phyloP scores from a whole-genome alignment of 2,113 vertebrate genomes.

The Chrysemys picta region DNA sequence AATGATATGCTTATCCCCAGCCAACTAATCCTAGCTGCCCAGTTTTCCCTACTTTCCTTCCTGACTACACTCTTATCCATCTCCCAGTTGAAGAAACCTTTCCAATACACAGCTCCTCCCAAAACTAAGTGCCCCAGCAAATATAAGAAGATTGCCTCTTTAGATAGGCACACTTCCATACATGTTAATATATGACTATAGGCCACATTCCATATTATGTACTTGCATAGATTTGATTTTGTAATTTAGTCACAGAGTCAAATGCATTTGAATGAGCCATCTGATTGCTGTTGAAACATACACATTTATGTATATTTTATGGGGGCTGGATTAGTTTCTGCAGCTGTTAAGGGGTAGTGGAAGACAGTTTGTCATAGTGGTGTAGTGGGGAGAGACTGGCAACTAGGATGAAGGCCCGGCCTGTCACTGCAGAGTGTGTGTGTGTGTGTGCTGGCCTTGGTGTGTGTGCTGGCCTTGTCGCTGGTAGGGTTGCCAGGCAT shows the following conservation, averaged over 20 bases:
- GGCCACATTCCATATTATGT: neutral
- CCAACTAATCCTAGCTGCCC: neutral
- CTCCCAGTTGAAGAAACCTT: neutral
- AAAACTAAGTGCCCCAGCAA: neutral
- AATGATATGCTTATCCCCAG: neutral
- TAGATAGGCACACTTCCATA: neutral
- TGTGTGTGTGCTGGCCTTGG: neutral
- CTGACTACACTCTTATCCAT: neutral
- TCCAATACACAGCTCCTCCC: neutral
- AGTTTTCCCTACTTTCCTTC: neutral
- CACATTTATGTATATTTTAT: neutral
- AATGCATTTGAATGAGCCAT: neutral
- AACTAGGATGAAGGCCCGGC: slow-evolving; percentile 10
- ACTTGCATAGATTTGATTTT: neutral
- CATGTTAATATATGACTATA: neutral
- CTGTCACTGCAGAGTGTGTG: neutral
- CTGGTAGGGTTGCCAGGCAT: neutral
- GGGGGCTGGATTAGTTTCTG: neutral
- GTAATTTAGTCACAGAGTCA: neutral
- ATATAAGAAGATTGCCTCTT: neutral
- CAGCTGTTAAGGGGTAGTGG: neutral
- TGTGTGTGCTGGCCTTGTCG: neutral
- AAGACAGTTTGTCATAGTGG: neutral
- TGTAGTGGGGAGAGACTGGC: neutral
- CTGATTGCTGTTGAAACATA: neutral